Base-by-base conservation (phyloP, 2,888 invertebrate species). In the Polydrusus tereticollis region DNA sequence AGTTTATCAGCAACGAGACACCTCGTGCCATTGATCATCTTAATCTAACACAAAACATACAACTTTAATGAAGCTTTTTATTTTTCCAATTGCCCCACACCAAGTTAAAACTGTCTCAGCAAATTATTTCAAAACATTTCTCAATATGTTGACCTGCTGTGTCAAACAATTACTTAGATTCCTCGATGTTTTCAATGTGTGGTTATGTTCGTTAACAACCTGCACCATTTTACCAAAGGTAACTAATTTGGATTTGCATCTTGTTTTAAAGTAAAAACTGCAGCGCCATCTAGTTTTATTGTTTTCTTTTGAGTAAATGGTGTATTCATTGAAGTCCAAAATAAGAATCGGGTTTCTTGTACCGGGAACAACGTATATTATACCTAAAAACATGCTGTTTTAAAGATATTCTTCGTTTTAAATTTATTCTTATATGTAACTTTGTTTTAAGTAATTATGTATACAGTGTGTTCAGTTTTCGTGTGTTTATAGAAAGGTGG, bases 121-220 rank as follows among this genome's bases (percentile, higher is more conserved):
- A 41, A 16, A 16, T 16, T 16, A 23, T n/a, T 47, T 23, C 21
- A 23, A 23, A 2, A 23, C 21, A 38, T 58, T 45, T 52, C 64
- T 47, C 26, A 47, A 29, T 47, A 62, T 62, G 20, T 33, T 26
- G 2, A 75, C 76, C 21, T 50, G 57, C 55, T 73, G 75, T 7
- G 36, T 65, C 23, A 63, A 6, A 67, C 65, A 72, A 33, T 66
- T 69, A 26, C 26, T 64, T 14, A 74, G 41, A 45, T 62, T 38
- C 18, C 59, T 64, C 2, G 45, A 50, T 21, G 68, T 52, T 10
- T 29, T 60, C 43, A 71, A 66, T 1, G 45, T 12, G 62, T 80
- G 80, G 70, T 80, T 80, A 52, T 80, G 80, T 23, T 70, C 41
- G 50, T 79, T 77, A 41, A 78, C 74, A 3, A 76, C 69, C 43